Percentiles rank a stretch among this genome's conserved stretches.
These are phyloP conservation scores for Agrotis ipsilon DNA, from an alignment of 2,888 invertebrate genomes.

Conservation along the genomic window DNA sequence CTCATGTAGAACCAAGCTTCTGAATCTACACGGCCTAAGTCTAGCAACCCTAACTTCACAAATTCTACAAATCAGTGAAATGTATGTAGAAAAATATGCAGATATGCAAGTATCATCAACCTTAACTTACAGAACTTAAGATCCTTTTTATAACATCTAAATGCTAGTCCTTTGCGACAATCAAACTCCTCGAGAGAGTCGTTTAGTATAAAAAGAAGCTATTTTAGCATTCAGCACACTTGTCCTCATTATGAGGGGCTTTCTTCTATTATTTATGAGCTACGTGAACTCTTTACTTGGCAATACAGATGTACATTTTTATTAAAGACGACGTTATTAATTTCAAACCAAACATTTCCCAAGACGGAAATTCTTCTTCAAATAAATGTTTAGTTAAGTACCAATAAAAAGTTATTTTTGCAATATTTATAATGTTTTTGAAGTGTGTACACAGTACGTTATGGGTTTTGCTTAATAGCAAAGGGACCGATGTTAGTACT, in stretches of 20 bases:
- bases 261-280: constrained; percentile 71
- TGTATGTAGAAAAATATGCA: no score
- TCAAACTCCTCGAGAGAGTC: constrained; percentile 53
- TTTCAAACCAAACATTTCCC: constrained; percentile 54
- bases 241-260: constrained; percentile 71
- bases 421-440: constrained; percentile 17
- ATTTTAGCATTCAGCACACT: constrained; percentile 73
- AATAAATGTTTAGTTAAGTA: constrained; percentile 27
- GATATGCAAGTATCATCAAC: neutral
- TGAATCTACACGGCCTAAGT: no score
- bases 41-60: no score
- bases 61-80: no score
- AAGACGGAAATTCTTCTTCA: constrained; percentile 38
- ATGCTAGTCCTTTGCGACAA: constrained; percentile 46
- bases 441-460: neutral
- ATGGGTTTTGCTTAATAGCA: constrained; percentile 5
- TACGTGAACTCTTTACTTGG: constrained; percentile 68
- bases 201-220: constrained; percentile 66
- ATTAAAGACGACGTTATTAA: constrained; percentile 57
- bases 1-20: no score
- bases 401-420: constrained; percentile 26
- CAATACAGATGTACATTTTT: constrained; percentile 55
- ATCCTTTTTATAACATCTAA: constrained; percentile 19
- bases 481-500: neutral
- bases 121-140: neutral